A percentile compares a stretch with the other conserved stretches of the same genome.
Evolutionary conservation across 37 sponge, comb jelly and placozoan genomes (phyloP).

Genomic region (Halisarca cf. caerulea): DNA sequence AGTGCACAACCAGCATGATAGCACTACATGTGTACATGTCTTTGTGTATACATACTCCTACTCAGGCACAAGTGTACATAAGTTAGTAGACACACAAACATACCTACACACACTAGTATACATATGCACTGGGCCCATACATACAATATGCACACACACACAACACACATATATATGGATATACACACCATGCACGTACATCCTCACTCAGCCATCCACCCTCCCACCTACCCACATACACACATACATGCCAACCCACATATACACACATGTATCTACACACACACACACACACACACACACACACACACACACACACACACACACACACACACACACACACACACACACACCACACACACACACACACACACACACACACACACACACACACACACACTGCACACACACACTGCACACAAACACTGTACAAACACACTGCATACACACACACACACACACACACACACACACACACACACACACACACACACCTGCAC

Average conservation of each 20-base stretch:
- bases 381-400: too few relatives aligned
- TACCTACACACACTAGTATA: not conserved
- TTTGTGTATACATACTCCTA: too few relatives aligned
- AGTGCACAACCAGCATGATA: not conserved
- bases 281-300: too few relatives aligned
- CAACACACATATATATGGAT: not conserved
- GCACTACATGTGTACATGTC: too few relatives aligned
- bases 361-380: too few relatives aligned
- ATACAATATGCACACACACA: not conserved
- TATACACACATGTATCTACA: too few relatives aligned
- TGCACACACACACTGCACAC: too few relatives aligned
- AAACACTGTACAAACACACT: too few relatives aligned
- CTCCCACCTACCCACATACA: too few relatives aligned
- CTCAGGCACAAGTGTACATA: not conserved
- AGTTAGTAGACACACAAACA: not conserved
- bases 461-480: slow-evolving; percentile 3
- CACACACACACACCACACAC: too few relatives aligned
- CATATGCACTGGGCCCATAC: slow-evolving; percentile 4
- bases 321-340: not conserved
- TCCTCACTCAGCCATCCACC: not conserved
- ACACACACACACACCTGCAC: slow-evolving; percentile 55
- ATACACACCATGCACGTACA: not conserved
- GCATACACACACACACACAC: too few relatives aligned
- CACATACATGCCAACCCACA: too few relatives aligned
- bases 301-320: slow-evolving; percentile 3